Evolutionary conservation across 53 echinoderm and acorn worm species (phyloP).

Genomic region (Astropecten irregularis): DNA sequence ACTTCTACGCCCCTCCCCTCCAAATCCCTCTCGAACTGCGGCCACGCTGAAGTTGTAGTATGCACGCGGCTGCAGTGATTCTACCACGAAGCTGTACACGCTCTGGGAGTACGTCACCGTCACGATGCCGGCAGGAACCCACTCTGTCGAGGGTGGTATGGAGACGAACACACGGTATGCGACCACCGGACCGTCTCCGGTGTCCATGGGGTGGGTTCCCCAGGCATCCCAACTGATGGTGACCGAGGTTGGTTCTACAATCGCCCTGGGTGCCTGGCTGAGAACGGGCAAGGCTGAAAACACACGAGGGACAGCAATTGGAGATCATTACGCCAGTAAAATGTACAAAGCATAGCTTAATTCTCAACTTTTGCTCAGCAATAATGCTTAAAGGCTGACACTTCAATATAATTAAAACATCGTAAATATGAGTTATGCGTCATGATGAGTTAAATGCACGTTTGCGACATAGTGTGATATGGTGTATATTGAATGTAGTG

Average conservation of each 20-base stretch:
- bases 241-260: not conserved
- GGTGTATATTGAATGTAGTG: too few species aligned
- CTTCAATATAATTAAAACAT: not conserved
- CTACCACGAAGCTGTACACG: slow-evolving; percentile 8
- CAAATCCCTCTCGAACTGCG: slow-evolving; percentile 42
- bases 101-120: not conserved
- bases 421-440: not conserved
- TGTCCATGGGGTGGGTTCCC: slow-evolving; percentile 12
- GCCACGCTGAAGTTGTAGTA: slow-evolving; percentile 50
- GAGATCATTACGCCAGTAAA: not conserved
- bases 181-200: slow-evolving; percentile 63
- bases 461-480: too few species aligned
- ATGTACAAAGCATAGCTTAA: too few species aligned
- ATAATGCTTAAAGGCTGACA: too few species aligned
- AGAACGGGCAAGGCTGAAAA: slow-evolving; percentile 33
- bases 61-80: slow-evolving; percentile 13
- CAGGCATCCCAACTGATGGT: slow-evolving; percentile 59
- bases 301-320: not conserved
- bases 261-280: not conserved
- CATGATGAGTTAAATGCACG: too few species aligned
- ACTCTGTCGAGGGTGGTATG: not conserved
- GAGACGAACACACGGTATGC: slow-evolving; percentile 42
- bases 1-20: slow-evolving; percentile 63
- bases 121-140: not conserved
- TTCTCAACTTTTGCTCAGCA: too few species aligned